Percentiles rank a stretch among this genome's conserved stretches.
These are phyloP conservation scores for Hecatera dysodea DNA, from an alignment of 2,888 invertebrate genomes.

Conservation along the genomic window DNA sequence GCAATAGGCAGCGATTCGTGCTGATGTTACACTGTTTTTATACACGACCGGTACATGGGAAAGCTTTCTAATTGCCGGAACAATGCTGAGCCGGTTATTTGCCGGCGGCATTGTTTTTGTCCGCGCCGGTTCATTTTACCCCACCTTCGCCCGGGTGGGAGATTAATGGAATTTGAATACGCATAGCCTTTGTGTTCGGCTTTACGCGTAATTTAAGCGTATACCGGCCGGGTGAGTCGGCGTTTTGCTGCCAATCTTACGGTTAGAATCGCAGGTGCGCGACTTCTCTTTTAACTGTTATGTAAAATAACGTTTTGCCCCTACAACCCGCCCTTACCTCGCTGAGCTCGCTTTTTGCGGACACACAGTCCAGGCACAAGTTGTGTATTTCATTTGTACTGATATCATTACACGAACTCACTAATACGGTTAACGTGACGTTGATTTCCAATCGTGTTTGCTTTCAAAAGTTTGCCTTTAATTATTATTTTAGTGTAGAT, in stretches of 20 bases:
- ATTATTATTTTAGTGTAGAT: conserved; percentile 67
- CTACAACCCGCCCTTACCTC: conserved; percentile 36
- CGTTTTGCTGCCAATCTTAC: conserved; percentile 85
- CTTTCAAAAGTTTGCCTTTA: conserved; percentile 67
- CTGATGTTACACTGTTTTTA: conserved; percentile 91
- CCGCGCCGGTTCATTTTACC: conserved; percentile 90
- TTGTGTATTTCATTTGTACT: conserved; percentile 32
- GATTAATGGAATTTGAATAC: conserved; percentile 91
- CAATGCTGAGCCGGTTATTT: conserved; percentile 91
- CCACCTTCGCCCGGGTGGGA: conserved; percentile 87
- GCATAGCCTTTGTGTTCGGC: conserved; percentile 90
- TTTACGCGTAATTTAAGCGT: conserved; percentile 90
- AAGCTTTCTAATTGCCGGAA: conserved; percentile 91
- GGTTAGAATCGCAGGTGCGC: conserved; percentile 81
- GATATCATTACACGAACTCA: conserved; percentile 20
- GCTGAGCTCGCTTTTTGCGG: conserved; percentile 57
- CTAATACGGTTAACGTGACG: conserved; percentile 21
- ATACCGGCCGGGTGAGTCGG: conserved; percentile 87
- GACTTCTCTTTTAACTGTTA: conserved; percentile 76
- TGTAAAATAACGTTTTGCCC: conserved; percentile 77
- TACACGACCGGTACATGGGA: conserved; percentile 91
- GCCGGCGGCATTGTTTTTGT: conserved; percentile 91
- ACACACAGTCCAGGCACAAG: conserved; percentile 68
- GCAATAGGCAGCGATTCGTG: conserved; percentile 90
- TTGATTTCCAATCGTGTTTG: conserved; percentile 65